phyloP scores from a whole-genome alignment of 2,888 invertebrate species.

The Pollenia angustigena region DNA sequence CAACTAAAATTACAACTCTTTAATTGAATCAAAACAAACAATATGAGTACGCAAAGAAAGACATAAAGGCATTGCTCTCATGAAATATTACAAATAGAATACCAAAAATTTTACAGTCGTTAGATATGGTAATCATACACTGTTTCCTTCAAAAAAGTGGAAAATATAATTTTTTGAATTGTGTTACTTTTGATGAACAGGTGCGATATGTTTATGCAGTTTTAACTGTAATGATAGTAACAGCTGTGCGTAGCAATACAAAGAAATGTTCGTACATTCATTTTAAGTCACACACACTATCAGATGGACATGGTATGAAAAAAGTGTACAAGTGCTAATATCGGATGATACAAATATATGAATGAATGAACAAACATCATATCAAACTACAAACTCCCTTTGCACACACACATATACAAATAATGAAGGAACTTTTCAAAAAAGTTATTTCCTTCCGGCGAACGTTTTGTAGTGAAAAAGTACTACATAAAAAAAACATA shows the following conservation, averaged over 20 bases:
- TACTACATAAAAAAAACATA: not conserved
- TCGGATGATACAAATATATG: constrained; percentile 57
- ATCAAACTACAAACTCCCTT: constrained; percentile 14
- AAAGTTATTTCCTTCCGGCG: constrained; percentile 34
- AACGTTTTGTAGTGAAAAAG: not conserved
- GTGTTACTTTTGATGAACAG: no score
- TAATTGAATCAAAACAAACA: no score
- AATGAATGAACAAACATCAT: constrained; percentile 53
- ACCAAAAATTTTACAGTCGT: no score
- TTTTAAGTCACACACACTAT: not conserved
- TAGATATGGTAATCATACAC: no score
- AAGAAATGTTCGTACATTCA: constrained; percentile 3
- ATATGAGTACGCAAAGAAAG: no score
- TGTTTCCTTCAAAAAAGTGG: no score
- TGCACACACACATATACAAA: not conserved
- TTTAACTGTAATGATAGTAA: constrained; percentile 61
- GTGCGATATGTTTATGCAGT: constrained; percentile 36
- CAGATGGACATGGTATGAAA: not conserved
- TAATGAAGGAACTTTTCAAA: constrained; percentile 10
- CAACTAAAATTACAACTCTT: no score
- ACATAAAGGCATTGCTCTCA: no score
- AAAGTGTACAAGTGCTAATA: constrained; percentile 53
- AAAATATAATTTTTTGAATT: no score
- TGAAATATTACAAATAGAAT: no score
- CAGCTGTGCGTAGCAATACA: constrained; percentile 60